Evolutionary conservation across 2,888 invertebrate genomes (phyloP), one percentile per base, ranked within the genome.

Genomic region (Steinernema carpocapsae): DNA sequence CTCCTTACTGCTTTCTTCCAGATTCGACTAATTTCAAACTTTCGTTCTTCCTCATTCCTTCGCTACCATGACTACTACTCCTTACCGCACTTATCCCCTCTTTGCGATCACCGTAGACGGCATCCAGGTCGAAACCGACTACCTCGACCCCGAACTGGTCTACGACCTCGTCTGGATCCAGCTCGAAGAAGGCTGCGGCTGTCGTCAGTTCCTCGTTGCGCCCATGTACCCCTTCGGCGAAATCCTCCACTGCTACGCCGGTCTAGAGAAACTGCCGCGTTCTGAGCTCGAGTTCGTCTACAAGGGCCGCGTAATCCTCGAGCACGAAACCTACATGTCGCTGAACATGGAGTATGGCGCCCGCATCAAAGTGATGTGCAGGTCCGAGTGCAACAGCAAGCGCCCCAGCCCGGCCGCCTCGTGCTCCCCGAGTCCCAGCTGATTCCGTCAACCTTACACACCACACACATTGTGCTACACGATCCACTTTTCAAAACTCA

Each of bases 31-130:
- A 17, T 14, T 48, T 14, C 48, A 29, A 64, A 56, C 56, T 22
- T 19, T 19, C 51, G 43, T 14, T 48, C n/a, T 48, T 48, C n/a
- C 7, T 4, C n/a, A 48, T 37, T 10, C 37, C 37, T 37, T 37
- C 37, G 17, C 14, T 48, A 4, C 48, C 6, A 48, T n/a, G n/a
- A n/a, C n/a, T n/a, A n/a, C n/a, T n/a, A n/a, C n/a, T n/a, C n/a
- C n/a, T n/a, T n/a, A n/a, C n/a, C 37, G 37, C 3, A 10, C 3
- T 6, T 37, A 37, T 37, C 37, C 37, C 37, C 24, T 64, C 14
- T 64, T 29, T 32, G 64, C 64, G 32, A 64, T 64, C 32, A 64
- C 64, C 26, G 64, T 29, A 32, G 64, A 64, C 64, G 64, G 64
- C 64, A 17, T 32, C 17, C 32, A 29, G 4, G 12, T 64, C 7